These are phyloP conservation scores for Urocynchramus pylzowi DNA, from an alignment of 2,113 vertebrate genomes.

Conservation along the genomic window DNA sequence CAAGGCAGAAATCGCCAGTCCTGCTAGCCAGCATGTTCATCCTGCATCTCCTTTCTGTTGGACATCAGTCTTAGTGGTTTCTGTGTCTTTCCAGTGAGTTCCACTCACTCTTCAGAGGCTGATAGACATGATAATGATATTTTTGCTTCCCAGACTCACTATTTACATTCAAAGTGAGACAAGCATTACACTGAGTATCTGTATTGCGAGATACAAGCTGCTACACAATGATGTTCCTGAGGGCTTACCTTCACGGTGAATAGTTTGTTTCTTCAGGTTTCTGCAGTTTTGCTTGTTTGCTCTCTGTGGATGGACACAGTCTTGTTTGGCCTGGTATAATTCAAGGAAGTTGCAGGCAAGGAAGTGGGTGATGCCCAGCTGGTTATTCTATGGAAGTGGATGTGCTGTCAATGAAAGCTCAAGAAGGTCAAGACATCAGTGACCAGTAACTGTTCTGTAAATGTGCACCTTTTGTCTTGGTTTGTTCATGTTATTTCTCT, in stretches of 20 bases:
- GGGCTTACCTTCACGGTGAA: neutral
- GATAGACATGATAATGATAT: neutral
- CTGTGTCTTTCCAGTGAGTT: neutral
- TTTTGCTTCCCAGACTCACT: neutral
- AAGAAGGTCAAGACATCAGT: neutral
- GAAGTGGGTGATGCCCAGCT: neutral
- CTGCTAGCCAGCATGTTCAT: neutral
- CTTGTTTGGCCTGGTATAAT: neutral
- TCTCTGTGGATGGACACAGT: neutral
- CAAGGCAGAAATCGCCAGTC: neutral
- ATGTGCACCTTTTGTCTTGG: neutral
- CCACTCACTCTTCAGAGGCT: neutral
- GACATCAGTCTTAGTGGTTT: neutral
- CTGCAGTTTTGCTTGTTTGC: neutral
- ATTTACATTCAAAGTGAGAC: neutral
- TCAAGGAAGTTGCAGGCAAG: neutral
- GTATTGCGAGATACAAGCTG: neutral
- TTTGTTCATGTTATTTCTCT: neutral
- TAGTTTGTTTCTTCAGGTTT: neutral
- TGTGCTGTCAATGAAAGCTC: neutral
- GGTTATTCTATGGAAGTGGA: neutral
- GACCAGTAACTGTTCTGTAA: neutral
- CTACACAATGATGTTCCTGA: neutral
- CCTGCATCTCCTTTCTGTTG: rapidly evolving
- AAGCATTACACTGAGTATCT: neutral